Percentiles rank a stretch among this genome's conserved stretches.
Evolutionary conservation across 2,113 vertebrate genomes (phyloP).

Genomic region (Echinops telfairi): DNA sequence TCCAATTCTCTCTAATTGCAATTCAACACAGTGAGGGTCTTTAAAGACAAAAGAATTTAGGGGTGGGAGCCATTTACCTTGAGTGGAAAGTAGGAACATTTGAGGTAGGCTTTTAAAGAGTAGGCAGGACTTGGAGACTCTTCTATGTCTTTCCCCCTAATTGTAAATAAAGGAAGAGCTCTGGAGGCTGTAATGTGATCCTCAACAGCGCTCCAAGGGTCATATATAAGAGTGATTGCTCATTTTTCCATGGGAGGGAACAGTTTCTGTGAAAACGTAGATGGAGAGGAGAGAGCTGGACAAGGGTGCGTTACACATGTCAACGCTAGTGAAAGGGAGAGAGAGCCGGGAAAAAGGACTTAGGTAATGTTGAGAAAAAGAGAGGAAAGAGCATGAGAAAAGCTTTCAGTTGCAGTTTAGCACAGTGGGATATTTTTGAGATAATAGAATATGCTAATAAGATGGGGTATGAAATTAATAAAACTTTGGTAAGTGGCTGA

Average conservation of each 20-base stretch:
- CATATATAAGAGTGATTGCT: background rate
- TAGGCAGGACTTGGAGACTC: no score
- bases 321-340: background rate
- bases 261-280: constrained; percentile 3
- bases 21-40: background rate
- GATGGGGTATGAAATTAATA: constrained; percentile 37
- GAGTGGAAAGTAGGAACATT: background rate
- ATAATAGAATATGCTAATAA: constrained; percentile 63
- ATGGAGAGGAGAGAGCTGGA: background rate
- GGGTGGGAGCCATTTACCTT: background rate
- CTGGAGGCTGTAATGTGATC: background rate
- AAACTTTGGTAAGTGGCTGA: constrained; percentile 1
- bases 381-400: background rate
- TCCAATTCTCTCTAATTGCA: background rate
- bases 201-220: background rate
- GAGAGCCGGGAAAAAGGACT: background rate
- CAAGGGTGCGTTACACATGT: background rate
- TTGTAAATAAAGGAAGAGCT: background rate
- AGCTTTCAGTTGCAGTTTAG: constrained; percentile 8
- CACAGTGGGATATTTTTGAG: constrained; percentile 15
- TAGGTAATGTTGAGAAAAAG: background rate
- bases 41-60: background rate
- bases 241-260: background rate
- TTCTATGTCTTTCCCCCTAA: background rate
- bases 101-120: background rate